Conservation (phyloP, 2,888 invertebrate species). For the Hypomecis punctinalis region DNA sequence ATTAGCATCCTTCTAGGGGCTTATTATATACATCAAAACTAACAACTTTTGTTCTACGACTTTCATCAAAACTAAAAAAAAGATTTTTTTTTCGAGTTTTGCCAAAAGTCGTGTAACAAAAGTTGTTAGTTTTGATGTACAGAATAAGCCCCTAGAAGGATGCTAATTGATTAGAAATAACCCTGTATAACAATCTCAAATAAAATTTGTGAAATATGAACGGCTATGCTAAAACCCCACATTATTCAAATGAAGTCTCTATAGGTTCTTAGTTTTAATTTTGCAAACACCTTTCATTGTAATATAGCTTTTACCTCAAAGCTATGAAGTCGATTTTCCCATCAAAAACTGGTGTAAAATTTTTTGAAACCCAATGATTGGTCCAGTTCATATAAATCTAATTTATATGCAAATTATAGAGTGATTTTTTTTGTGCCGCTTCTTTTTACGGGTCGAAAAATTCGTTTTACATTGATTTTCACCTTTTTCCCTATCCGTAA, state of each 20-base stretch:
- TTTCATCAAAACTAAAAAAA: no score
- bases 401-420: slow-evolving; percentile 57
- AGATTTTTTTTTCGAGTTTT: no score
- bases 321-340: not conserved
- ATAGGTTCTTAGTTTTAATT: slow-evolving; percentile 9
- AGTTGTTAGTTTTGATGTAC: no score
- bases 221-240: slow-evolving; percentile 1
- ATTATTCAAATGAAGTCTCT: slow-evolving; percentile 21
- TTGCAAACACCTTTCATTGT: not conserved
- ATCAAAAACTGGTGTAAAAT: not conserved
- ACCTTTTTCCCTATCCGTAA: slow-evolving; percentile 15
- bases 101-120: no score
- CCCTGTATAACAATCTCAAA: not conserved
- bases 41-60: no score
- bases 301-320: slow-evolving; percentile 1
- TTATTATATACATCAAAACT: no score
- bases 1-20: no score
- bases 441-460: slow-evolving; percentile 23
- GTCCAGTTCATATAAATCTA: slow-evolving; percentile 46
- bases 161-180: no score
- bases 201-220: slow-evolving; percentile 1
- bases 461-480: slow-evolving; percentile 21
- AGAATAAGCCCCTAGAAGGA: no score
- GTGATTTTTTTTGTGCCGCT: slow-evolving; percentile 25
- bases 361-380: slow-evolving; percentile 43